Conservation (phyloP, 2,797 vertebrate species). For the Onychomys torridus region DNA sequence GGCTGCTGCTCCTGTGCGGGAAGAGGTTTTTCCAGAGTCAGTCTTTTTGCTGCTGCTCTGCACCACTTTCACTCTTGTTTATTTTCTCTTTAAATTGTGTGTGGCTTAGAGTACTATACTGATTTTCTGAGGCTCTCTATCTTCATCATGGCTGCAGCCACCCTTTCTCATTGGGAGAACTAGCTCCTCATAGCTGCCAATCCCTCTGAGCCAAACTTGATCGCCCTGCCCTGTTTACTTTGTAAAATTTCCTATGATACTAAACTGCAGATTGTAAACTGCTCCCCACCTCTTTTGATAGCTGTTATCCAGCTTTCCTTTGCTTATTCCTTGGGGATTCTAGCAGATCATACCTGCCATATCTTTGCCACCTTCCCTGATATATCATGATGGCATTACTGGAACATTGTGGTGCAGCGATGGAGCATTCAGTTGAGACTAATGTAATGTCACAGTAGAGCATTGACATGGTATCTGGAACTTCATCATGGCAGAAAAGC, state of each 20-base stretch:
- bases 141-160: neutral
- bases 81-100: neutral
- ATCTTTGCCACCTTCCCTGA: neutral
- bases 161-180: neutral
- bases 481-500: neutral
- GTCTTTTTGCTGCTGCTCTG: neutral
- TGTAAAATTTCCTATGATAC: neutral
- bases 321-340: neutral
- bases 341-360: neutral
- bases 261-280: neutral
- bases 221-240: neutral
- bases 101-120: neutral
- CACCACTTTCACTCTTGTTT: neutral
- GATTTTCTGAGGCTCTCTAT: neutral
- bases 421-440: neutral
- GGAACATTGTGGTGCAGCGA: neutral
- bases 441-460: neutral
- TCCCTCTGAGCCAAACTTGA: neutral
- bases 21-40: neutral
- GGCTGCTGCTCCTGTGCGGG: neutral
- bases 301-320: neutral
- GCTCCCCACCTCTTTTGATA: neutral
- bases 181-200: neutral
- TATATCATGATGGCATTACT: no score
- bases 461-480: neutral